Evolutionary conservation across 2,888 invertebrate genomes (phyloP), one percentile per base, ranked within the genome.

Genomic region (Plutella xylostella): DNA sequence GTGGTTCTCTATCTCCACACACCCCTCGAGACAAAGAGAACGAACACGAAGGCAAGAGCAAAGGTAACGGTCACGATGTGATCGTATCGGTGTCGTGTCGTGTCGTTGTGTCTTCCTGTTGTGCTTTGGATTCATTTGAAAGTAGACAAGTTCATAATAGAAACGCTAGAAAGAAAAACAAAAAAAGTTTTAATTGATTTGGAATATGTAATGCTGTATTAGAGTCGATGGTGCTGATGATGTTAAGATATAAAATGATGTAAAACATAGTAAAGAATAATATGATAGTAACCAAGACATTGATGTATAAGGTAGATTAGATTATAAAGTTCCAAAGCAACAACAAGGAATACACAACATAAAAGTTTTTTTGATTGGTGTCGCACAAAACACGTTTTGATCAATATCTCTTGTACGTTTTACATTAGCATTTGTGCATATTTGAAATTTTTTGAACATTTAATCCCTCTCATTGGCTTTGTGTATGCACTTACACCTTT

Each of bases 31-130:
- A 87, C 71, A 88, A 87, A 77, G 88, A 89, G 80, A 88, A 88
- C 65, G 91, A 91, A 72, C 91, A 92, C 65, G 91, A 91, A 61
- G 87, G 89, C 68, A 90, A 90, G 74, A 87, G 85, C 68, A 91
- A 91, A 90, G 91, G 91, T 91, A 85, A 80, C 30, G 33, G 21
- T 28, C 30, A 17, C 34, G 21, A 28, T 39, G 46, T 47, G 39
- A 43, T 45, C 45, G 47, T 54, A 52, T 56, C 57, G 63, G 63
- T 65, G 64, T 63, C 59, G 65, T 62, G 65, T 62, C 64, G 68
- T 68, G 65, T 58, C 58, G 58, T 58, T 47, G 44, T 48, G 20
- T 42, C 39, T 14, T 38, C 34, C 33, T 31, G 28, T 31, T 31
- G 20, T 18, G 25, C 43, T 21, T 43, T 12, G 37, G 20, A 38